Percentiles rank a stretch among this genome's conserved stretches.
Evolutionary conservation across 2,888 invertebrate species (phyloP).

Genomic region (Sipha maydis): DNA sequence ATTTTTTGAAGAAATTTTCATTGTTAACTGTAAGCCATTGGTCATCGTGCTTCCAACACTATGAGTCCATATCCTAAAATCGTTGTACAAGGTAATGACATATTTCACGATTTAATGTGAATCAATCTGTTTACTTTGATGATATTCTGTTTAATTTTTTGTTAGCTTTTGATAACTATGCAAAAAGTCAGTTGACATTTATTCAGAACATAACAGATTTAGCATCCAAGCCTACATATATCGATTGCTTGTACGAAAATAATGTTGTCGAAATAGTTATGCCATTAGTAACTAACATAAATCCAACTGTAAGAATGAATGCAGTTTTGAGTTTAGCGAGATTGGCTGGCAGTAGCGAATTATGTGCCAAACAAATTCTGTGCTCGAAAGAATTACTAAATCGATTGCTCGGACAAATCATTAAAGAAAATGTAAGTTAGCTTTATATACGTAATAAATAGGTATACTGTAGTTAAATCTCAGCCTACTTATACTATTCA

Average conservation of each 20-base stretch:
- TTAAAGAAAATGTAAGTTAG: slow-evolving; percentile 38
- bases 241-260: slow-evolving; percentile 21
- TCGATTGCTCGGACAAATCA: slow-evolving; percentile 10
- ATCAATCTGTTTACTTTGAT: not conserved
- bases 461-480: not conserved
- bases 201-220: slow-evolving; percentile 28
- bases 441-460: not conserved
- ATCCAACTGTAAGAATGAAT: slow-evolving; percentile 36
- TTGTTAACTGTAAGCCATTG: not conserved
- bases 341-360: slow-evolving; percentile 28
- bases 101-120: not conserved
- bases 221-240: slow-evolving; percentile 2
- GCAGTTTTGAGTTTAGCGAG: slow-evolving; percentile 12
- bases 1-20: not conserved
- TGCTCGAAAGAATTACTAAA: not conserved
- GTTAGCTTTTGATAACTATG: slow-evolving; percentile 34
- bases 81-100: slow-evolving; percentile 29
- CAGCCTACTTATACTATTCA: no score
- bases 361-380: slow-evolving; percentile 28
- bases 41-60: not conserved
- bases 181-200: slow-evolving; percentile 44
- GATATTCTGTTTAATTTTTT: no score
- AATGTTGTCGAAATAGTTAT: slow-evolving; percentile 4
- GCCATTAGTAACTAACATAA: not conserved
- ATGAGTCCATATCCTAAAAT: slow-evolving; percentile 38